Evolutionary conservation across 30 jellyfish, hydroid and myxozoan genomes (phyloP).

Genomic region (Turritopsis rubra): DNA sequence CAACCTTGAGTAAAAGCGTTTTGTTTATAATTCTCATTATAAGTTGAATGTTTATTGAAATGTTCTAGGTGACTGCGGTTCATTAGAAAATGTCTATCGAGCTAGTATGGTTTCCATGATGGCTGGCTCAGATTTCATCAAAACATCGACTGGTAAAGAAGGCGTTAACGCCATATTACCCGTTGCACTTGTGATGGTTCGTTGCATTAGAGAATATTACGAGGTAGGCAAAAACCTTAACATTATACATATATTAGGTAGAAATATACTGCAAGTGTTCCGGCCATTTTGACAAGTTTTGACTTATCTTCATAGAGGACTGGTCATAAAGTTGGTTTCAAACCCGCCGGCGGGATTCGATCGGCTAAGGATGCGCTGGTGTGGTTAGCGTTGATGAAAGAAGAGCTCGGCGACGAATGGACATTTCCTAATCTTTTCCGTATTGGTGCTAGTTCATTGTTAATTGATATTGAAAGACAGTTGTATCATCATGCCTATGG

Average conservation of each 20-base stretch:
- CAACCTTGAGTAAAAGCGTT: no score
- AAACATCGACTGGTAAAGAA: conserved; percentile 96
- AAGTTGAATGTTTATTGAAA: neutral
- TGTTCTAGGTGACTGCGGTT: conserved; percentile 48
- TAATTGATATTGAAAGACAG: conserved; percentile 83
- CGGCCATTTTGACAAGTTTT: neutral
- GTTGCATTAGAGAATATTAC: conserved; percentile 78
- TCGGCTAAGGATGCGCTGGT: conserved; percentile 91
- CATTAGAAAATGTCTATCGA: conserved; percentile 82
- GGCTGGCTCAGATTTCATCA: conserved; percentile 99
- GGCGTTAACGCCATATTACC: conserved; percentile 97
- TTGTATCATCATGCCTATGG: conserved; percentile 90
- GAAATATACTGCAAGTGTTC: no score
- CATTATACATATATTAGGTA: neutral
- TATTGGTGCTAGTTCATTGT: conserved; percentile 89
- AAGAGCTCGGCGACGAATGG: conserved; percentile 96
- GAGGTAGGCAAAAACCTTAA: conserved; percentile 78
- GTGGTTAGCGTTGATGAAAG: conserved; percentile 94
- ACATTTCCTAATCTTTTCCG: conserved; percentile 78
- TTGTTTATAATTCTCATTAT: no score
- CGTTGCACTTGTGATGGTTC: conserved; percentile 91
- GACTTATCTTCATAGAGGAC: conserved; percentile 43
- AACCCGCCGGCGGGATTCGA: conserved; percentile 97
- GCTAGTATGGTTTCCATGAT: conserved; percentile 98
- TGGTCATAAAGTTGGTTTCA: conserved; percentile 90